Base-by-base conservation (phyloP, 2,797 vertebrate genomes). In the Pangasius krempfi region DNA sequence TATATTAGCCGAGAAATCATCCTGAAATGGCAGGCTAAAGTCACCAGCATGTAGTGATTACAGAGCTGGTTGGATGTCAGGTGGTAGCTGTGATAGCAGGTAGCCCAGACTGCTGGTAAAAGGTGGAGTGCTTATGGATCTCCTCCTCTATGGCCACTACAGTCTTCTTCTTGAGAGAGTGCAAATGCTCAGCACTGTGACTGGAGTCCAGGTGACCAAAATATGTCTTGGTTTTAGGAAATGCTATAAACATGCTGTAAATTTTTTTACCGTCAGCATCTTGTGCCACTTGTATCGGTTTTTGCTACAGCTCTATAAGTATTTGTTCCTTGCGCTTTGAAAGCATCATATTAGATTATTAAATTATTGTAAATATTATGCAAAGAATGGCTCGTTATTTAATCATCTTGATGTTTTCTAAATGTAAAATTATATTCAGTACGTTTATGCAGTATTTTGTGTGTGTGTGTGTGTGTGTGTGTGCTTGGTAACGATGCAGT, bases 41-140 rank as follows among this genome's bases (percentile, higher is more conserved):
- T 94, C 82, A 98, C 96, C 78, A 98, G 96, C 92, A 99, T 93
- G 92, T 96, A 97, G 94, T 98, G 97, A 47, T 97, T 97, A 82
- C 98, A 95, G 75, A 98, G 95, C 98, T 99, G 88, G 82, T 91
- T 0, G 96, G 96, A 89, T 96, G 92, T 86, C 27, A 96, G 94
- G 70, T 93, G 91, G 88, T 96, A 96, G 88, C 96, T 95, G 4
- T 96, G 96, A 16, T 95, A 90, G 0, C 93, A 97, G 94, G 1
- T 94, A 93, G 13, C 91, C 95, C 91, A 97, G 89, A 3, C 91
- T 95, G 44, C 93, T 92, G 13, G 93, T 94, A 82, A 96, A 88
- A 73, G 25, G 37, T 37, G 87, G 93, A 54, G 93, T 93, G 84
- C 92, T 92, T 89, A 96, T 95, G 93, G 56, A 95, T 94, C 25